phyloP scores from a whole-genome alignment of 2,797 vertebrate genomes.

The Threskiornis aethiopicus region DNA sequence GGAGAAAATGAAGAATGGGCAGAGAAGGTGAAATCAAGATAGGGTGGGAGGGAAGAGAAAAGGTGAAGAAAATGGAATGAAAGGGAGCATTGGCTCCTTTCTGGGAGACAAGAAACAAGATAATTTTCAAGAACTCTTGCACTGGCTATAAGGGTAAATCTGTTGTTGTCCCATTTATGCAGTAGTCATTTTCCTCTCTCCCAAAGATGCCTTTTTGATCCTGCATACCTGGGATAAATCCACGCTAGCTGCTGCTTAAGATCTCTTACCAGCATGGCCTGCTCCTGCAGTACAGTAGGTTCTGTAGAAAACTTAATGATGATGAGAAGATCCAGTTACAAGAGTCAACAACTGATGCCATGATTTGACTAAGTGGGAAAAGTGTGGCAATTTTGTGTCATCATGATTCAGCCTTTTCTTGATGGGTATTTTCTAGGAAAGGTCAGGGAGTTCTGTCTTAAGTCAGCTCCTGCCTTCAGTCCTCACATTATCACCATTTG shows the following conservation, averaged over 20 bases:
- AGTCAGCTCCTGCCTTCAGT: background rate
- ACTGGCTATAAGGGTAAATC: background rate
- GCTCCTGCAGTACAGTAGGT: background rate
- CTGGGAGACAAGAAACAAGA: background rate
- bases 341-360: background rate
- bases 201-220: background rate
- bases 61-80: background rate
- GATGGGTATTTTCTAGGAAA: background rate
- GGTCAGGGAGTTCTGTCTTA: background rate
- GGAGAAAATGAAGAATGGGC: background rate
- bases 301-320: background rate
- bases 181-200: background rate
- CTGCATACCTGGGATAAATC: background rate
- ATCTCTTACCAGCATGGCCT: background rate
- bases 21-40: background rate
- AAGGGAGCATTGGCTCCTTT: background rate
- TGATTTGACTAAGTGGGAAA: background rate
- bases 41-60: background rate
- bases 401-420: background rate
- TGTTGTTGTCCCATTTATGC: background rate
- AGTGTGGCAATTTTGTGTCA: background rate
- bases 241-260: background rate
- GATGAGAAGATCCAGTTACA: background rate
- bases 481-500: background rate
- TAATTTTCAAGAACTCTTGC: background rate